Base-by-base conservation (phyloP, 2,888 invertebrate species). In the Spodoptera picta region DNA sequence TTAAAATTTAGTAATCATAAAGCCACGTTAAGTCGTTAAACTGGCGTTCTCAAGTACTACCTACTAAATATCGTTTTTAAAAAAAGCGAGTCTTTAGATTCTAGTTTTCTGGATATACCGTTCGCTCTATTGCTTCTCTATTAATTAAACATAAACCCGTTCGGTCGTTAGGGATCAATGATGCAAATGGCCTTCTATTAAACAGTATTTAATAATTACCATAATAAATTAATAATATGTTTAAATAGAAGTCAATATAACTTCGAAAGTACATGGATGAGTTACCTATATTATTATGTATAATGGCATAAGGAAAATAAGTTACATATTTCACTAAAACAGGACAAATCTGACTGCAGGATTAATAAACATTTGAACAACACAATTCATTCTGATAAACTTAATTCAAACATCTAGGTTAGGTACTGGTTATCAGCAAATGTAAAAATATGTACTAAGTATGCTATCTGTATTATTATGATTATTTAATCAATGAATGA, bases 391-490 rank as follows among this genome's bases (percentile, higher is more conserved):
- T 56, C 12, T 19, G 54, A 61, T 60, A 67, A 44, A 69, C 67
- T 73, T 19, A 45, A 52, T 66, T 55, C 14, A 9, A 53, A 55
- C n/a, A 73, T 73, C 51, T 66, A 27, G 59, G 59, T 59, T 55
- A 19, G 19, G 19, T 19, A 66, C 66, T 51, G 36, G 36, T 51
- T 9, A 44, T 36, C 42, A 55, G 41, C 66, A 23, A 41, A 19
- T 63, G 42, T 24, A 46, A 42, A 48, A 36, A 52, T n/a, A 42
- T 52, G 41, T 4, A 14, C 2, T 14, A 47, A 11, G 27, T 49
- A 42, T 36, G 9, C 36, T 36, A 36, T 36, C 36, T 36, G 6
- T 36, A 36, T 36, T 36, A 36, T 36, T 9, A 36, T 36, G 9
- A 36, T 36, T 36, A 36, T 36, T 36, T 36, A 36, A 36, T 36